Evolutionary conservation across 2,113 vertebrate species (phyloP), one percentile per base, ranked within the genome.

Genomic region (Cebidichthys violaceus): DNA sequence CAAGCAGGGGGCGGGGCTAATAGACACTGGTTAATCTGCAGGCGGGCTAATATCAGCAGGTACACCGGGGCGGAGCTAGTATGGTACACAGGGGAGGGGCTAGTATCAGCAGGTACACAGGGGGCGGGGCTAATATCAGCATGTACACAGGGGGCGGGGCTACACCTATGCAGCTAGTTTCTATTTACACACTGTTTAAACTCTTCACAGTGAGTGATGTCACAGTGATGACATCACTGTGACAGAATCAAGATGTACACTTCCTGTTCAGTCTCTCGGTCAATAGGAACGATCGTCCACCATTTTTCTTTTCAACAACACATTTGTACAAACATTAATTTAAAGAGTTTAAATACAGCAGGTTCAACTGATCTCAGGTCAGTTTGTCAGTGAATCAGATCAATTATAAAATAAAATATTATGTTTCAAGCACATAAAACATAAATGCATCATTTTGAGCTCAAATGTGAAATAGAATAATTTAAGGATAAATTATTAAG

Each of bases 161-260:
- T 79, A 82, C 75, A 79, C 20, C 35, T 55, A 33, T 39, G 60
- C 83, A 85, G 59, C 54, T 77, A 68, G 60, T 59, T 68, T 39
- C 37, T 83, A 80, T 89, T 75, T 85, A 87, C 85, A 60, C 27
- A 17, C 27, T 60, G 57, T 60, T 60, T 14, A 29, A 22, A 52
- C 50, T 52, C 45, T 18, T n/a, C 50, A 54, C 18, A 10, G 50
- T 54, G 47, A 52, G 41, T 43, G 41, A 43, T 11, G 4, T 45
- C 43, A 45, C 43, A 13, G 13, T 13, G 41, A 13, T 43, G 9
- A 43, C 13, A 15, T 59, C 13, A 29, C 55, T 24, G 55, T 60
- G 27, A 17, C 54, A n/a, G n/a, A 55, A 20, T 39, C 37, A 4
- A 31, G 67, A 33, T 31, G 29, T 33, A 15, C 43, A 50, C 22